Evolutionary conservation across 2,113 vertebrate species (phyloP).

Genomic region (Alces alces): DNA sequence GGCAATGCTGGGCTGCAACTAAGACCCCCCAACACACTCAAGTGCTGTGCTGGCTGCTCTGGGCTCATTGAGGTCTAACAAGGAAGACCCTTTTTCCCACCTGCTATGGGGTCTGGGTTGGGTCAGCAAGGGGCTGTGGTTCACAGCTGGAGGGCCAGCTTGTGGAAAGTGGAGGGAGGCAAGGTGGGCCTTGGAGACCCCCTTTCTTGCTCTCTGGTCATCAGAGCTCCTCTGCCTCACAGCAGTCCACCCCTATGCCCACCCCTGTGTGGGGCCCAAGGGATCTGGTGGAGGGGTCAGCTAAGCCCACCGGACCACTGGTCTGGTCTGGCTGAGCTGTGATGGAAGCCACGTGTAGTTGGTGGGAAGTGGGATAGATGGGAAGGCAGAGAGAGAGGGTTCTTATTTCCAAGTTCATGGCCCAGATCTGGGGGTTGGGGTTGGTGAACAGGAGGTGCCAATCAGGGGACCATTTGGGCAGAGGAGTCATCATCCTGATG

Average conservation of each 20-base stretch:
- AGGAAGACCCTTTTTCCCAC: neutral
- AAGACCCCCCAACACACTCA: neutral
- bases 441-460: neutral
- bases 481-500: neutral
- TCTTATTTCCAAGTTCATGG: neutral
- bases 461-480: neutral
- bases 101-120: neutral
- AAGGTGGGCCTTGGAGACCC: neutral
- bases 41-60: neutral
- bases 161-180: neutral
- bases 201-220: neutral
- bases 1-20: neutral
- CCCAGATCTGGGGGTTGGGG: neutral
- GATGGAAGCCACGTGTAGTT: neutral
- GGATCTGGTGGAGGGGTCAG: neutral
- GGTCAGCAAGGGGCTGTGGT: neutral
- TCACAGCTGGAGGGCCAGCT: neutral
- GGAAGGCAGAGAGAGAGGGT: neutral
- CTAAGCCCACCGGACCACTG: neutral
- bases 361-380: neutral
- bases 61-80: neutral
- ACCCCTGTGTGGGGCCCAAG: neutral
- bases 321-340: neutral
- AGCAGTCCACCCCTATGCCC: neutral
- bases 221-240: neutral